These are phyloP conservation scores for Lepidostoma basale DNA, from an alignment of 1,140 invertebrate genomes.

Conservation along the genomic window DNA sequence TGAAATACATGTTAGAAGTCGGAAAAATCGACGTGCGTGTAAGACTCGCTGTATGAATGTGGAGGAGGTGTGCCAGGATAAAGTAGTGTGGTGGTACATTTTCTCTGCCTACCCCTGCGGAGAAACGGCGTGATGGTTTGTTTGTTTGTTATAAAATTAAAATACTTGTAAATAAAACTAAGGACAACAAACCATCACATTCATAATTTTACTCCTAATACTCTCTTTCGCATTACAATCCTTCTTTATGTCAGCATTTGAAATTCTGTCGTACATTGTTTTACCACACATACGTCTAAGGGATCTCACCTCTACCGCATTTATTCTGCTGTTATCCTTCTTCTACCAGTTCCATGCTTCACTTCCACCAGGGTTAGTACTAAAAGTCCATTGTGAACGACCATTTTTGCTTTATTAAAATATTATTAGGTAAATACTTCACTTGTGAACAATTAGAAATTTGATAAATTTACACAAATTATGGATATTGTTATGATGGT, in stretches of 20 bases:
- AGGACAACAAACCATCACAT: background rate
- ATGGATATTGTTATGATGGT: constrained; percentile 1
- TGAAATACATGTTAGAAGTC: too few species aligned
- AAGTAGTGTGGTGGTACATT: too few species aligned
- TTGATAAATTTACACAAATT: background rate
- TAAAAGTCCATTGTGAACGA: background rate
- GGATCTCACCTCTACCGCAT: background rate
- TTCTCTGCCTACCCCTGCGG: too few species aligned
- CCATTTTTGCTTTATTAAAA: background rate
- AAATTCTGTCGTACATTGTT: background rate
- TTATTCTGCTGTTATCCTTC: background rate
- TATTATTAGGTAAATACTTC: background rate
- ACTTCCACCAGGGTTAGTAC: background rate
- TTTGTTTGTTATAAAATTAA: too few species aligned
- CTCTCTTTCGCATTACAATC: background rate
- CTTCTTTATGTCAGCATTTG: background rate
- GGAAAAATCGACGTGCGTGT: too few species aligned
- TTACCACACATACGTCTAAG: background rate
- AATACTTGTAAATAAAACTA: constrained; percentile 8
- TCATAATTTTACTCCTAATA: background rate
- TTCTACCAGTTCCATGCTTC: too few species aligned
- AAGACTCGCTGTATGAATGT: too few species aligned
- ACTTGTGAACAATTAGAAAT: background rate
- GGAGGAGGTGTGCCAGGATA: too few species aligned
- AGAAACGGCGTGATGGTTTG: too few species aligned